A percentile compares a stretch with the other conserved stretches of the same genome.
These are phyloP conservation scores for Squalus acanthias DNA, from an alignment of 2,797 vertebrate genomes.

Conservation along the genomic window DNA sequence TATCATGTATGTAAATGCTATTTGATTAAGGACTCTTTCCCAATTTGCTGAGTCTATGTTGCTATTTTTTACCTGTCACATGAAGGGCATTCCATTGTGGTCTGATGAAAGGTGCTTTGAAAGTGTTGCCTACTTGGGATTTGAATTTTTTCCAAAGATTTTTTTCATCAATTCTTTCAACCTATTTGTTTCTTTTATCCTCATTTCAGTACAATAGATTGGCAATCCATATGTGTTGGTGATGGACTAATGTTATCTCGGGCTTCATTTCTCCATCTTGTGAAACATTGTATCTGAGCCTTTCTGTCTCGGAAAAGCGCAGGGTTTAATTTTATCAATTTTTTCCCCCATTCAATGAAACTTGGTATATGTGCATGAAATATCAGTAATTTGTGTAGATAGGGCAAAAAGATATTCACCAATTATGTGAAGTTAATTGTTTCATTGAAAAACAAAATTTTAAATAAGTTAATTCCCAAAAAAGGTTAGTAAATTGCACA, in stretches of 20 bases:
- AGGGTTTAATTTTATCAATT: background rate
- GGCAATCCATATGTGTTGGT: background rate
- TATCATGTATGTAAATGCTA: background rate
- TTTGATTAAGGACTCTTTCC: background rate
- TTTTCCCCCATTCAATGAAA: background rate
- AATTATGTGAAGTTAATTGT: background rate
- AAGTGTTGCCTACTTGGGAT: background rate
- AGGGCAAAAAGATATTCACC: background rate
- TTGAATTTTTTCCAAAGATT: background rate
- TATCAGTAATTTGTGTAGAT: background rate
- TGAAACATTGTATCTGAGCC: background rate
- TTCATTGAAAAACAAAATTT: background rate
- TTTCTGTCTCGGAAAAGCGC: background rate
- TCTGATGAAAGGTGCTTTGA: background rate
- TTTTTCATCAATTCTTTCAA: background rate
- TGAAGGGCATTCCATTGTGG: background rate
- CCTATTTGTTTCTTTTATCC: background rate
- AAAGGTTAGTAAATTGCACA: background rate
- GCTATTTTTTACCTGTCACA: background rate
- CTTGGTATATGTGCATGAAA: background rate
- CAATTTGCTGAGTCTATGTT: background rate
- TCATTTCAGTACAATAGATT: background rate
- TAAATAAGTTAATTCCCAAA: background rate
- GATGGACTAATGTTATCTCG: background rate
- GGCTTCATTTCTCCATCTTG: background rate